Base-by-base conservation (phyloP, 2,797 vertebrate species). In the Phaenicophaeus curvirostris region DNA sequence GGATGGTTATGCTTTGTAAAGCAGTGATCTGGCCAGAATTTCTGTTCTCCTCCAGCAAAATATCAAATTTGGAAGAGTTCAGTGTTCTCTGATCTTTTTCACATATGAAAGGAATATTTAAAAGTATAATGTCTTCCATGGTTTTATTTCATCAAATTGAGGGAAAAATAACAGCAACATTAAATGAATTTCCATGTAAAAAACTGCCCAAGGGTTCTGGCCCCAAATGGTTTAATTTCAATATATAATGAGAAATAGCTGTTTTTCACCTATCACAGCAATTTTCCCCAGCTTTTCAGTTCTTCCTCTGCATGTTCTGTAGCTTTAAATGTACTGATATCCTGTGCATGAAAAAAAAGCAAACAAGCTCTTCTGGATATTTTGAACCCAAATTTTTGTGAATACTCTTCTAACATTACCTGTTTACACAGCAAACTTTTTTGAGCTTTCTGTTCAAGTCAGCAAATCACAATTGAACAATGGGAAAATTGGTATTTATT, bases 191-290 rank as follows among this genome's bases (percentile, higher is more conserved):
- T 81, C 68, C 63, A 73, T 75, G 82, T 48, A 94, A 94, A 88
- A 85, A 92, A 87, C 86, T 94, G 61, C 92, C 93, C 87, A 83
- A 94, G 90, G 92, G 94, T 74, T 87, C 87, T 87, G 61, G 58
- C 65, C 82, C 57, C 85, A 80, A 89, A 89, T 91, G 82, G 65
- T 87, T 94, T 94, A 63, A 95, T 89, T 95, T 94, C 82, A 91
- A 89, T 94, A 87, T 85, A 94, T 96, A 96, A 91, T 92, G 85
- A 87, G 83, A 95, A 91, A 89, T 80, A 96, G 76, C 83, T 86
- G 39, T 55, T 96, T 93, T 95, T 92, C 85, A 72, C 69, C 65
- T 94, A 89, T 89, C 92, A 87, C 95, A 96, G 84, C 73, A 94
- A 69, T 94, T 86, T 89, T 91, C 76, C 67, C 85, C 68, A 96